Evolutionary conservation across 2,888 invertebrate species (phyloP), one percentile per base, ranked within the genome.

Genomic region (Rambutsinella grinnellia): DNA sequence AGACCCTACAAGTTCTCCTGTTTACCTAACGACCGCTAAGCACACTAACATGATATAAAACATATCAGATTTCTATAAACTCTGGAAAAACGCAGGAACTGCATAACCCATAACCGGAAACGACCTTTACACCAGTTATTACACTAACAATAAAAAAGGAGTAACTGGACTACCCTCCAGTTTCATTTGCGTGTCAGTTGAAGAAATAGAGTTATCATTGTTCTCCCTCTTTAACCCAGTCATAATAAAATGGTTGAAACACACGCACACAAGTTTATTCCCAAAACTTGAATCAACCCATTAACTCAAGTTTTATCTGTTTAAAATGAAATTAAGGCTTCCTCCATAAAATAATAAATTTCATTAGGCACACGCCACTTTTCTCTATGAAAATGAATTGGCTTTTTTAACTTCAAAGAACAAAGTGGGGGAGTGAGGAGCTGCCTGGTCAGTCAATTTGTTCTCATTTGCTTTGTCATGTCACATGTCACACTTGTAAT

Each of bases 271-370:
- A n/a, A n/a, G n/a, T n/a, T n/a, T n/a, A n/a, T n/a, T n/a, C n/a
- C n/a, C n/a, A n/a, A n/a, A n/a, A n/a, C n/a, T n/a, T n/a, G n/a
- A n/a, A n/a, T n/a, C n/a, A n/a, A n/a, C n/a, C n/a, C n/a, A n/a
- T n/a, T n/a, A n/a, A n/a, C n/a, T n/a, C n/a, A n/a, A n/a, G n/a
- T n/a, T n/a, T 36, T 36, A 36, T 36, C 36, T 36, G 6, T 36
- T 36, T 36, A 36, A 36, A 36, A 13, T 36, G 5, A 63, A 51
- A 63, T 51, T 63, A 63, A 26, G 51, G 63, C 28, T 53, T 63
- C 63, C 28, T 5, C 6, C n/a, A 13, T 5, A 36, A 36, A 8
- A 36, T 36, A 13, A 36, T 36, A 36, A 5, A 36, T 13, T 36
- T 36, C 36, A 36, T 5, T n/a, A n/a, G n/a, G n/a, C n/a, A n/a